Conservation (phyloP, 1,140 invertebrate genomes). For the Drosophila albomicans region DNA sequence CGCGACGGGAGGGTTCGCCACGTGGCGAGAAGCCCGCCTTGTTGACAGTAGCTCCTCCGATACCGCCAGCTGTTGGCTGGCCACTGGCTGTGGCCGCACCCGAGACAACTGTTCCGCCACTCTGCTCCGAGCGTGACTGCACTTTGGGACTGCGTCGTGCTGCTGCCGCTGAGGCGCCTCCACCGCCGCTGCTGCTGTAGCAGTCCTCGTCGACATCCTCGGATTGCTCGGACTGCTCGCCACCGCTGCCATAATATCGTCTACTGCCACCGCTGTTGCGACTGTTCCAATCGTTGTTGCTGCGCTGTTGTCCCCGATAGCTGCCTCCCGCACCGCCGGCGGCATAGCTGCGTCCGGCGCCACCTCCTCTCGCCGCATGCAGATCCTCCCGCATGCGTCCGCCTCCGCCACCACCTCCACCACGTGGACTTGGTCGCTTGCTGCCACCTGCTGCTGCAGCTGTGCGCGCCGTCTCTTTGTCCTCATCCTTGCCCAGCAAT, state of each 20-base stretch:
- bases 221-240: constrained; percentile 76
- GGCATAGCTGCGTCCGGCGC: constrained; percentile 44
- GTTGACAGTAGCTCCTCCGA: constrained; percentile 44
- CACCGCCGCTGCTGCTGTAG: constrained; percentile 59
- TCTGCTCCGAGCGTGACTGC: constrained; percentile 56
- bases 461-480: constrained; percentile 30
- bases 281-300: constrained; percentile 67
- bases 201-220: constrained; percentile 80
- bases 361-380: constrained; percentile 27
- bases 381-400: constrained; percentile 58
- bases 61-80: constrained; percentile 1
- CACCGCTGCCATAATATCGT: constrained; percentile 67
- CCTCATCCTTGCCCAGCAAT: constrained; percentile 47
- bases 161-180: constrained; percentile 38
- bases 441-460: constrained; percentile 35
- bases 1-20: constrained; percentile 92
- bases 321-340: constrained; percentile 54
- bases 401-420: constrained; percentile 51
- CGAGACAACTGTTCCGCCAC: constrained; percentile 2
- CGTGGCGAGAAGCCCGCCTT: constrained; percentile 89
- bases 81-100: constrained; percentile 16
- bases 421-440: constrained; percentile 79
- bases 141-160: constrained; percentile 70
- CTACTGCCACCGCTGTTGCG: constrained; percentile 51
- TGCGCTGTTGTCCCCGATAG: constrained; percentile 62